Evolutionary conservation across 2,113 vertebrate genomes (phyloP), one percentile per base, ranked within the genome.

Genomic region (Gambusia holbrooki): DNA sequence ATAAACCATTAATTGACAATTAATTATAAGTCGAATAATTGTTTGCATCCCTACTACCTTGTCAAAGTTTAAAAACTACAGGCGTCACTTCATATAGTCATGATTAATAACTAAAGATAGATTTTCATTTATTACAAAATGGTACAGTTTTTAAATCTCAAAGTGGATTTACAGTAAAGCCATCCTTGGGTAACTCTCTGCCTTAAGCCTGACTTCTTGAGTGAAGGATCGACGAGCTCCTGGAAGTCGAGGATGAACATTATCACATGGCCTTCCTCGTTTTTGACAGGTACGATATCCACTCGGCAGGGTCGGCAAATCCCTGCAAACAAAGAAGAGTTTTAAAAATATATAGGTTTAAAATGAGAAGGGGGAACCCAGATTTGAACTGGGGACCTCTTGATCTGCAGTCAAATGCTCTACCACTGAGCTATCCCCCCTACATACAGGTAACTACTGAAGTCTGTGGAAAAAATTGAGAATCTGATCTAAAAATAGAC

Each of bases 241-340:
- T 99, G 96, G 22, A 97, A 99, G 93, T 99, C 98, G 71, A 99
- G 95, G 94, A 99, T 99, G 94, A 97, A 99, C 98, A 99, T 99
- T 92, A 99, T 98, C 87, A 99, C 98, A 0, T 87, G 68, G 0
- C 97, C 96, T 0, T 97, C 96, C 74, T 99, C 98, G 0, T 97
- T 98, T 93, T 99, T 99, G 72, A 99, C 95, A 0, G 98, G 98
- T 11, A 99, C 96, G 62, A 99, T 95, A 0, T 98, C 97, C 83
- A 99, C 96, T 86, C 97, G 92, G 91, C 98, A 99, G 3, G 96
- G 96, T 82, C 97, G 93, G 81, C 97, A 97, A 1, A 96, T 95
- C 4, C 97, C 98, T 99, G 79, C 15, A 42, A 29, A 32, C 0
- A 74, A 1, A 73, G 35, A 70, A 70, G 37, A 19, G 0, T 33